Conservation (phyloP, 2,113 vertebrate species). For the Mungos mungo region DNA sequence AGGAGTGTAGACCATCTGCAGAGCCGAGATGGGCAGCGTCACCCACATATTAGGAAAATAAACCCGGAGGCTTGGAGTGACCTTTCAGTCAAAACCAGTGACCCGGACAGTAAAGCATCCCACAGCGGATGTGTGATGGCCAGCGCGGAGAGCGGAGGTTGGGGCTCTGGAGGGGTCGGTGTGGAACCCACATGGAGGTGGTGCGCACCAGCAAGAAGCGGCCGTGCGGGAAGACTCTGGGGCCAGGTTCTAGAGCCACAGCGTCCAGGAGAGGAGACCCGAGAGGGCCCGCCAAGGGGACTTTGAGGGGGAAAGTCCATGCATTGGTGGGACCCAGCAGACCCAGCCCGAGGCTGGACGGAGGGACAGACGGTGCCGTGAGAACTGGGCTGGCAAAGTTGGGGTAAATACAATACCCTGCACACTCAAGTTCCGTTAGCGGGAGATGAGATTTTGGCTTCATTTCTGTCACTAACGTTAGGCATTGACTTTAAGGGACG, state of each 20-base stretch:
- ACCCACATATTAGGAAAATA: rapidly evolving
- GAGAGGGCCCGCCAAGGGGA: background rate
- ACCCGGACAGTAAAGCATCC: background rate
- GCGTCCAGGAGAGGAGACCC: background rate
- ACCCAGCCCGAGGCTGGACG: rapidly evolving
- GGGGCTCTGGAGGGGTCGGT: background rate
- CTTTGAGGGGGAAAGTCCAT: too few relatives aligned
- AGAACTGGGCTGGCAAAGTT: rapidly evolving
- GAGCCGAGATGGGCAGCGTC: rapidly evolving
- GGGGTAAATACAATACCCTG: rapidly evolving
- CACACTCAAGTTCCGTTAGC: background rate
- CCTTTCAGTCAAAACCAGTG: background rate
- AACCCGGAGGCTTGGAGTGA: rapidly evolving
- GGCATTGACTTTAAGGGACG: background rate
- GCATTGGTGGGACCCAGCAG: rapidly evolving
- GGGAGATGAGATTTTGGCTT: background rate
- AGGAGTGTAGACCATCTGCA: background rate
- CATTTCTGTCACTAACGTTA: background rate
- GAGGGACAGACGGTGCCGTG: background rate
- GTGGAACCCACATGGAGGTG: rapidly evolving
- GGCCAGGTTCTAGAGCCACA: rapidly evolving
- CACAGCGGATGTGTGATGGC: rapidly evolving
- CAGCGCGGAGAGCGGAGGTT: rapidly evolving
- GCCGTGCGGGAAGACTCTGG: rapidly evolving
- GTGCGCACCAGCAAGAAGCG: too few relatives aligned